These are phyloP conservation scores for Vultur gryphus DNA, from an alignment of 2,797 vertebrate genomes.

Conservation along the genomic window DNA sequence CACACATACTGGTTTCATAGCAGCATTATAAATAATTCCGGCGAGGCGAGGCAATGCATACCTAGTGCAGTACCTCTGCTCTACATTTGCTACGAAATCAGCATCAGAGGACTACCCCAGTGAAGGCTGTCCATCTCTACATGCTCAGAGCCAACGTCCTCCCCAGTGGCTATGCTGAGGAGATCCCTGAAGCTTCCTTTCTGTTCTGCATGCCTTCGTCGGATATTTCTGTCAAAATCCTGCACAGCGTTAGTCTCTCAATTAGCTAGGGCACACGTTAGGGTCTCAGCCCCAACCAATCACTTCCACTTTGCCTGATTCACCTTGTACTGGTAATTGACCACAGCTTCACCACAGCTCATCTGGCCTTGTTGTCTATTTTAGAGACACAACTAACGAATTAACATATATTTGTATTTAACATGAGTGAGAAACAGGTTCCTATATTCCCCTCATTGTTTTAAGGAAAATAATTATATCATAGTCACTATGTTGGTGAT, in stretches of 20 bases:
- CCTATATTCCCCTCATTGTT: neutral
- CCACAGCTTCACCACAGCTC: neutral
- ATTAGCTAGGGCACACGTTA: neutral
- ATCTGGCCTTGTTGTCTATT: neutral
- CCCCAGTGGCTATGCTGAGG: neutral
- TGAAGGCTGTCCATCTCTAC: neutral
- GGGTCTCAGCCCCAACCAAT: neutral
- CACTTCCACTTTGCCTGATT: neutral
- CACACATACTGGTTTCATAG: neutral
- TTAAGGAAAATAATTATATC: neutral
- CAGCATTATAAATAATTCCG: neutral
- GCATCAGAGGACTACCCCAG: neutral
- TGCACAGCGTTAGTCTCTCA: neutral
- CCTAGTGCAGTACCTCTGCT: neutral
- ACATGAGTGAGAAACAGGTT: neutral
- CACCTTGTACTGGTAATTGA: neutral
- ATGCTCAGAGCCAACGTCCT: neutral
- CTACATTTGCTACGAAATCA: neutral
- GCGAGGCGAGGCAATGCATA: neutral
- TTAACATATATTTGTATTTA: neutral
- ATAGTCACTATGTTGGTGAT: neutral
- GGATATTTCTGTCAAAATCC: neutral
- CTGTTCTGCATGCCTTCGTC: accelerated
- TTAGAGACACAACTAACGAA: neutral
- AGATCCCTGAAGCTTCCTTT: neutral